Evolutionary conservation across 2,888 invertebrate genomes (phyloP).

Genomic region (Serripes groenlandicus): DNA sequence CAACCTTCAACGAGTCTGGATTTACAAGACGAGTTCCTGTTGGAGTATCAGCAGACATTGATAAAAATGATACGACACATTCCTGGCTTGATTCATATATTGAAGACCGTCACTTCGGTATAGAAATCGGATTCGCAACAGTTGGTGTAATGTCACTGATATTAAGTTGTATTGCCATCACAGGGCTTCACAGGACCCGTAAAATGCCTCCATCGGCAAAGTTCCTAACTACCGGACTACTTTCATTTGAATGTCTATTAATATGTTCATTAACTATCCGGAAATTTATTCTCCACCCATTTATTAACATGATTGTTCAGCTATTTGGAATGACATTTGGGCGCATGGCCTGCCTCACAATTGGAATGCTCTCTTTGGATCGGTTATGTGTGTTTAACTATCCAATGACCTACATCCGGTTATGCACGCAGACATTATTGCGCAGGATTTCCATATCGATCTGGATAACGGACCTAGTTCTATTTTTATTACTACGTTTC

Average conservation of each 20-base stretch:
- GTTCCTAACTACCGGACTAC: constrained; percentile 10
- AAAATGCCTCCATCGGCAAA: constrained; percentile 29
- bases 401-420: constrained; percentile 26
- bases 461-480: constrained; percentile 1
- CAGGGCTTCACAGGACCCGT: background rate
- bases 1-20: too few species aligned
- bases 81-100: too few species aligned
- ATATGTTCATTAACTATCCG: constrained; percentile 11
- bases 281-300: constrained; percentile 19
- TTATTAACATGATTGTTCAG: background rate
- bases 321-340: background rate
- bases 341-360: background rate
- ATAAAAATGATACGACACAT: too few species aligned
- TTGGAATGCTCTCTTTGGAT: constrained; percentile 26
- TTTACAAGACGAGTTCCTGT: too few species aligned
- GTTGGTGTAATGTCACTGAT: background rate
- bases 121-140: background rate
- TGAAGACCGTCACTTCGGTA: background rate
- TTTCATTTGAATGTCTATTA: constrained; percentile 17
- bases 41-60: too few species aligned
- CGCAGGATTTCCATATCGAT: background rate
- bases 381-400: constrained; percentile 18
- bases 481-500: constrained; percentile 7
- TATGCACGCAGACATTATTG: background rate
- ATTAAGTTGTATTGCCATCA: constrained; percentile 14